Conservation (phyloP, 2,113 vertebrate genomes). For the Myocastor coypus region DNA sequence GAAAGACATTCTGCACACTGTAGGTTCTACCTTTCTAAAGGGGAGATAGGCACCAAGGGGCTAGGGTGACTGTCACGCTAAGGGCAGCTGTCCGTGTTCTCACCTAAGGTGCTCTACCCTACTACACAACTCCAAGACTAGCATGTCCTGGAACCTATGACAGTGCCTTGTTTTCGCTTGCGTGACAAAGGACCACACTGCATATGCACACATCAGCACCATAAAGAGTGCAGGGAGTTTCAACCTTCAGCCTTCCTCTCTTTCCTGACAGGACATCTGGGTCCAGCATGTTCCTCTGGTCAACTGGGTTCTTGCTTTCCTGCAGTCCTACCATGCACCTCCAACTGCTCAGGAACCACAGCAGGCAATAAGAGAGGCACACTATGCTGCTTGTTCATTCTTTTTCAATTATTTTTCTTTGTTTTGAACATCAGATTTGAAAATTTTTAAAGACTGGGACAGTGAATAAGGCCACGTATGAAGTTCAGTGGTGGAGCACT, state of each 20-base stretch:
- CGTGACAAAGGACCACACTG: background rate
- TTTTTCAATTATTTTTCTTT: background rate
- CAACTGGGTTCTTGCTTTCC: no score
- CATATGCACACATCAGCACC: background rate
- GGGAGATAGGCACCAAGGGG: rapidly evolving
- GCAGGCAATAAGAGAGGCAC: background rate
- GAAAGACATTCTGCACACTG: background rate
- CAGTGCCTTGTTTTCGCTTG: background rate
- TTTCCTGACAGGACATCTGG: background rate
- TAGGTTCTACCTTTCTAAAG: no score
- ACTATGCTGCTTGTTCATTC: background rate
- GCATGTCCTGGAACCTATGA: background rate
- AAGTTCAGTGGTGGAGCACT: background rate
- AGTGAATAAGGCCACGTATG: background rate
- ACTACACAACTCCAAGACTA: no score
- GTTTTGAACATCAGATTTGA: background rate
- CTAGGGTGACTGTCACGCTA: rapidly evolving
- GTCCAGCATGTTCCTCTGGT: background rate
- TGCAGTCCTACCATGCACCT: background rate
- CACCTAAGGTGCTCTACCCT: background rate
- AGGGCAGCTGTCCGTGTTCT: background rate
- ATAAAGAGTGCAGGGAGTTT: background rate
- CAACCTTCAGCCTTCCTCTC: background rate
- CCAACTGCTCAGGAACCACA: background rate
- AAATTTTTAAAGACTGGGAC: background rate